These are phyloP conservation scores for Neotoma lepida DNA, from an alignment of 2,113 vertebrate genomes.

Conservation along the genomic window DNA sequence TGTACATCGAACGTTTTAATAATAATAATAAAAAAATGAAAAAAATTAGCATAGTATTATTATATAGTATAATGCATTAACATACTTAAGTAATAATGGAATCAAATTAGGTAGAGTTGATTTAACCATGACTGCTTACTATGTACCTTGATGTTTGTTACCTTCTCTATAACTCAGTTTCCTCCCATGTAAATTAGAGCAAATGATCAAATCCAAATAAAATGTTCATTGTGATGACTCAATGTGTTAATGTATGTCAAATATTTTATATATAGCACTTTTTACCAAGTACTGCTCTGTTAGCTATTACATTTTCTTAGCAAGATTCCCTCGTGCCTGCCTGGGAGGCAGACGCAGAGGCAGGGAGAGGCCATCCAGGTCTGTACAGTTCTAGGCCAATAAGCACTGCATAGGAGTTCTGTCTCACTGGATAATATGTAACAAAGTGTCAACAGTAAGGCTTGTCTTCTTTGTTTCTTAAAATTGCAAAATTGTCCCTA, in stretches of 20 bases:
- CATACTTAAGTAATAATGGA: not conserved
- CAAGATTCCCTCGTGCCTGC: not conserved
- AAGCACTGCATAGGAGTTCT: not conserved
- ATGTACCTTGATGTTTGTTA: not conserved
- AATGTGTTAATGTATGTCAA: not conserved
- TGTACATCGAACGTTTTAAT: too few species aligned
- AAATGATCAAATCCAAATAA: conserved; percentile 53
- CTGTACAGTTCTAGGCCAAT: not conserved
- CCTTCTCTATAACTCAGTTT: not conserved
- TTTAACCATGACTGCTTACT: not conserved
- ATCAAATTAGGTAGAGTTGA: not conserved
- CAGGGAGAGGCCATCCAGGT: too few species aligned
- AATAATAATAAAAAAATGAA: too few species aligned
- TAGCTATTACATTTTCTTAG: conserved; percentile 24
- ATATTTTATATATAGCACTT: not conserved
- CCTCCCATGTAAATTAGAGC: not conserved
- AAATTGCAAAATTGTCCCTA: conserved; percentile 24
- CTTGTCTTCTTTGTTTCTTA: conserved; percentile 37
- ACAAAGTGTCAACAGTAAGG: not conserved
- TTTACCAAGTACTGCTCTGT: not conserved
- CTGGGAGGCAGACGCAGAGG: not conserved
- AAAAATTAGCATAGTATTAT: not conserved
- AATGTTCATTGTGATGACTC: not conserved
- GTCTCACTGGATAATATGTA: not conserved
- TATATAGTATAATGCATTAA: not conserved